Evolutionary conservation across 2,113 vertebrate genomes (phyloP).

Genomic region (Platycercus adscitus): DNA sequence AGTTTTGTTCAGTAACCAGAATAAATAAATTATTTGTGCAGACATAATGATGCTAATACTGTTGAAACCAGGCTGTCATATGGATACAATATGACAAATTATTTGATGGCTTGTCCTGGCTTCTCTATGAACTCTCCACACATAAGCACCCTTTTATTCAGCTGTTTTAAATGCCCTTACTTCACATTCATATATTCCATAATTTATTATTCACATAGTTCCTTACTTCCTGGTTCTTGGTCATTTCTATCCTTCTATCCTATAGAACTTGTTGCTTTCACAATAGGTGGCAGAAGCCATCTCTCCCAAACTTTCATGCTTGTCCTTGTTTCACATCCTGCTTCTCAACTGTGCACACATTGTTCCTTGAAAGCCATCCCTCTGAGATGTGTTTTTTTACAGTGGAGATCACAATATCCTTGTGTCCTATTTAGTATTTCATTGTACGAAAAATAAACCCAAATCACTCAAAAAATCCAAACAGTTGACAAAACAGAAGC

Average conservation of each 20-base stretch:
- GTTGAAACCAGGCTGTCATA: not conserved
- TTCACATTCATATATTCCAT: not conserved
- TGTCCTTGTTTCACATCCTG: not conserved
- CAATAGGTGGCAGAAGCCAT: not conserved
- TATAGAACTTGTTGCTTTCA: not conserved
- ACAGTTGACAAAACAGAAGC: fast-evolving
- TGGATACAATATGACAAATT: not conserved
- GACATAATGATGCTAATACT: not conserved
- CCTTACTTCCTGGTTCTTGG: not conserved
- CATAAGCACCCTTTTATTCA: not conserved
- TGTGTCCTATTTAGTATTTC: not conserved
- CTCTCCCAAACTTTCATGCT: not conserved
- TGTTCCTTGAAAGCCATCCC: not conserved
- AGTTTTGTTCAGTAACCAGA: not conserved
- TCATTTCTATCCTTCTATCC: not conserved
- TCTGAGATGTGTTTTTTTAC: not conserved
- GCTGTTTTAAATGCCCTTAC: not conserved
- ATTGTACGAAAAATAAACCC: not conserved
- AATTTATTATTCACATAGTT: not conserved
- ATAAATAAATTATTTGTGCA: not conserved
- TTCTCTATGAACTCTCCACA: not conserved
- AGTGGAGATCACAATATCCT: not conserved
- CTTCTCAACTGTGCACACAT: not conserved
- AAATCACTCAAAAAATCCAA: not conserved
- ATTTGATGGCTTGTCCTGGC: not conserved